Evolutionary conservation across 2,888 invertebrate species (phyloP).

Genomic region (Caenorhabditis angaria): DNA sequence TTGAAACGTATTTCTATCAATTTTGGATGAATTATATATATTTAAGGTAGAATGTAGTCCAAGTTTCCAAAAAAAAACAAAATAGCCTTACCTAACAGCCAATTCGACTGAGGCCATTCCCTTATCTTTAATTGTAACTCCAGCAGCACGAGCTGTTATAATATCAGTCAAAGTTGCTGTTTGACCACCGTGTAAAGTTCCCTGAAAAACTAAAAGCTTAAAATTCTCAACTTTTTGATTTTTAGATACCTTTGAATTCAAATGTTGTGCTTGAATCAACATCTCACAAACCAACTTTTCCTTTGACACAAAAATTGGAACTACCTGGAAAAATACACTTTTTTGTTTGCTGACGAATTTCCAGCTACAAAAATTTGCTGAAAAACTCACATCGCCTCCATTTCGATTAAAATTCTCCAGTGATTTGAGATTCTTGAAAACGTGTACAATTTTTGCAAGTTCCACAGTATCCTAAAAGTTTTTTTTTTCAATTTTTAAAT

Average conservation of each 20-base stretch:
- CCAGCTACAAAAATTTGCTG: neutral
- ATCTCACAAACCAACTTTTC: constrained; percentile 61
- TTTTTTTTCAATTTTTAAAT: neutral
- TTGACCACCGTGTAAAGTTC: constrained; percentile 67
- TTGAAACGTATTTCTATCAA: too few relatives aligned
- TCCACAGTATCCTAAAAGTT: constrained; percentile 13
- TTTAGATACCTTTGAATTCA: constrained; percentile 60
- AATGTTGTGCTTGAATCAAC: constrained; percentile 60
- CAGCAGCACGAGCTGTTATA: constrained; percentile 63
- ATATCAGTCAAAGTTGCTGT: constrained; percentile 67
- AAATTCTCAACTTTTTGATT: neutral
- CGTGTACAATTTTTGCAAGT: constrained; percentile 21
- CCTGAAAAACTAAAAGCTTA: constrained; percentile 30
- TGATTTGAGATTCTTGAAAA: constrained; percentile 24
- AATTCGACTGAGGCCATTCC: constrained; percentile 66
- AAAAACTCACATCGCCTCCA: constrained; percentile 55
- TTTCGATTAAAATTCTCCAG: constrained; percentile 64
- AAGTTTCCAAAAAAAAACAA: neutral
- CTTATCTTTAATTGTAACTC: constrained; percentile 56
- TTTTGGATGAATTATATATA: too few relatives aligned
- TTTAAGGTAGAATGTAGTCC: too few relatives aligned
- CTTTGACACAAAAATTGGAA: constrained; percentile 52
- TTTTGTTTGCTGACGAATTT: neutral
- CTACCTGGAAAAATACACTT: constrained; percentile 37
- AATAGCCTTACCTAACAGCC: constrained; percentile 57